Percentiles rank a stretch among this genome's conserved stretches.
phyloP scores from a whole-genome alignment of 2,113 vertebrate species.

The Abramis brama region DNA sequence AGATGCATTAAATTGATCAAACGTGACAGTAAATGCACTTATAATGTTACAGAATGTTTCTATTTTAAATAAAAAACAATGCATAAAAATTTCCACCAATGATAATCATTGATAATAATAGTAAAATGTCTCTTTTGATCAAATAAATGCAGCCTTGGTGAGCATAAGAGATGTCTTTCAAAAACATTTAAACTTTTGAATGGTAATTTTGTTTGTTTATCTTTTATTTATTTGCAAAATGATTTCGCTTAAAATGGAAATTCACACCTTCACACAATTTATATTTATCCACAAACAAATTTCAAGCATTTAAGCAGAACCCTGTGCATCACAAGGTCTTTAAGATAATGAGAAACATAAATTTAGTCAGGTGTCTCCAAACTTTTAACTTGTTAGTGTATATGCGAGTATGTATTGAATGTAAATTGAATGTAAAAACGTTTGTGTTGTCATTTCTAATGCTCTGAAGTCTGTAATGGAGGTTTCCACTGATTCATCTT shows the following conservation, averaged over 20 bases:
- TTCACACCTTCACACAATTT: background rate
- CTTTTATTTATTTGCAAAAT: background rate
- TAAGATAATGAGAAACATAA: background rate
- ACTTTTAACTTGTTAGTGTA: slow-evolving; percentile 4
- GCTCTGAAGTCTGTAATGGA: background rate
- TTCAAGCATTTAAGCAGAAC: background rate
- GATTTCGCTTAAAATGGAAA: background rate
- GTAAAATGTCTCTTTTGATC: background rate
- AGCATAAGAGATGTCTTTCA: background rate
- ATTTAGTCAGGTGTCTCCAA: background rate
- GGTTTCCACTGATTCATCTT: background rate
- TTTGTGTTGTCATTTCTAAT: too few species aligned
- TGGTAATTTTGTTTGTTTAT: too few species aligned
- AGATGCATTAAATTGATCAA: background rate
- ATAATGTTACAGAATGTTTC: background rate
- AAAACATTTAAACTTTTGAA: background rate
- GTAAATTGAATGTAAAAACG: background rate
- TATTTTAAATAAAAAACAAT: too few species aligned
- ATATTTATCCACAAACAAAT: background rate
- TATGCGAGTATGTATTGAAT: background rate
- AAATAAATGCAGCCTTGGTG: background rate
- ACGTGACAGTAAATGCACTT: background rate
- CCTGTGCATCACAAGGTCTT: background rate
- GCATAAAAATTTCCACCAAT: too few species aligned
- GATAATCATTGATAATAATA: too few species aligned